Base-by-base conservation (phyloP, 2,797 vertebrate genomes). In the Synanceia verrucosa region DNA sequence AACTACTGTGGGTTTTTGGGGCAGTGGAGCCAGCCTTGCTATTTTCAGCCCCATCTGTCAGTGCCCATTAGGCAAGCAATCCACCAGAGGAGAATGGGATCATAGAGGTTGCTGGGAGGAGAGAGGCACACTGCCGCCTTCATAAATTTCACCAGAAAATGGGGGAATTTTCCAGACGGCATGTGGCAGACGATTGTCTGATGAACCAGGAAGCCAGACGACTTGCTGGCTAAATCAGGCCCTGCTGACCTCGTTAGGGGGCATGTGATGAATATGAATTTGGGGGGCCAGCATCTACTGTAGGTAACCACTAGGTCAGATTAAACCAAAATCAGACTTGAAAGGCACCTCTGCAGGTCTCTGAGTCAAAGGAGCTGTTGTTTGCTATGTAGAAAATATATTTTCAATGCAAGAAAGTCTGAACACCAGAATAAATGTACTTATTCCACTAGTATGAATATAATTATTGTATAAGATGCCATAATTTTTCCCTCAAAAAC, bases 51-150 rank as follows among this genome's bases (percentile, higher is more conserved):
- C 75, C 77, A 86, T 92, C 91, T 94, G 93, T 95, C 94, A 93
- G 90, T 85, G 86, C 79, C 88, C 86, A 95, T 94, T 95, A 94
- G 91, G 85, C 90, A 90, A 89, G 91, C 93, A 93, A 94, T 95
- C 91, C 91, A 92, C 90, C 91, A 94, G 89, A 92, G 88, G 86
- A 93, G 89, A 94, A 91, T 92, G 91, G 91, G 92, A 90, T 89
- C 90, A 93, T 89, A 93, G 94, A 92, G 93, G 91, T 91, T 85
- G 90, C 90, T 92, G 86, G 67, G 83, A 91, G 87, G 86, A 87
- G 79, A 90, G 81, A 88, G 73, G 77, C 78, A 82, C 90, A 78
- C 88, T 84, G 75, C 80, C 73, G 77, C 89, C 87, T 91, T 94
- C 92, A 92, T 92, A 92, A 88, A 92, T 91, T 91, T 92, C 84